Base-by-base conservation (phyloP, 2,888 invertebrate species). In the Caenorhabditis sp. region DNA sequence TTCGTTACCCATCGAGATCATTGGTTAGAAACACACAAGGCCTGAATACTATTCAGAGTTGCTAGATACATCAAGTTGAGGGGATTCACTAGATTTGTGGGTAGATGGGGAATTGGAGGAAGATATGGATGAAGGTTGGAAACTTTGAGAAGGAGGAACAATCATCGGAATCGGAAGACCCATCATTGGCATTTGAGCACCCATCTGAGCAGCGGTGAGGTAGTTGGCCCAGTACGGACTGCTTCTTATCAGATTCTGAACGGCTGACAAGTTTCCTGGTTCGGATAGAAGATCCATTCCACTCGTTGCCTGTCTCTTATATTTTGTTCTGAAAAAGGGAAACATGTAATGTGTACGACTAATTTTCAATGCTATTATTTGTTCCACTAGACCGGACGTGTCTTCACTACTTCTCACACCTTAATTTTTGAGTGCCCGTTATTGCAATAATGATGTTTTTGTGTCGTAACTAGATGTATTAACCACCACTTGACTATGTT, bases 261-360 rank as follows among this genome's bases (percentile, higher is more conserved):
- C 96, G n/a, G 98, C 98, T 0, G 97, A 97, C 93, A 96, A 97
- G 94, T 98, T 98, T 10, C 97, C 97, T 0, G 98, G 97, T 93
- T 99, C 99, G 2, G 97, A 97, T 76, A 99, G 94, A 51, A 99
- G 95, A 93, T 99, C 99, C 89, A 98, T 93, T 0, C 98, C 98
- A 2, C 98, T 98, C 0, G 98, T 97, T 19, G 98, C 97, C 93
- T 98, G 98, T 1, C 98, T 95, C 93, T 98, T 98, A 98, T 98
- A 99, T 94, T 98, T 98, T 93, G 98, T 98, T 93, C 97, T 96
- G 95, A 44, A 87, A 87, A 47, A 41, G n/a, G 16, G 41, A 44
- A 63, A 63, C 24, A 58, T 31, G 24, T 77, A 61, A 61, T 61
- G 24, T 49, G 49, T 28, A 26, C n/a, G n/a, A 31, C 35, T 47